A percentile compares a stretch with the other conserved stretches of the same genome.
phyloP scores from a whole-genome alignment of 2,113 vertebrate genomes.

The Myotis yumanensis region DNA sequence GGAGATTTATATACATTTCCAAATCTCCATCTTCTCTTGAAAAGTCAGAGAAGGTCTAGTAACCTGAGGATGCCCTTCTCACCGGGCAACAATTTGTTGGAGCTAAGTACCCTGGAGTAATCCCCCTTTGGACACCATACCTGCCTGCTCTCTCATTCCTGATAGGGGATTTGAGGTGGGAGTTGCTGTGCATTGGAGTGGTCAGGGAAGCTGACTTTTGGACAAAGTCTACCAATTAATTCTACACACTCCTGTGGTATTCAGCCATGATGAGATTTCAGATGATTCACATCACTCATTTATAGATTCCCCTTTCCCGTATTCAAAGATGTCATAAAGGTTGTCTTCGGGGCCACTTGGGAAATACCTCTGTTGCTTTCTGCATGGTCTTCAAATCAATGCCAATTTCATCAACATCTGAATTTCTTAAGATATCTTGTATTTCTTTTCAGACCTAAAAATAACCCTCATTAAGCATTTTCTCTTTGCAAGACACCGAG shows the following conservation, averaged over 20 bases:
- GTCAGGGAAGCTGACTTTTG: background rate
- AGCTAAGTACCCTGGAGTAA: background rate
- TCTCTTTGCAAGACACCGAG: background rate
- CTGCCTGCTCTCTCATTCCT: background rate
- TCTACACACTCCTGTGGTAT: background rate
- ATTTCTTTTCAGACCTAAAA: conserved; percentile 29
- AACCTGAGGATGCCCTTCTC: background rate
- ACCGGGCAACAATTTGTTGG: background rate
- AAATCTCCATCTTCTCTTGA: background rate
- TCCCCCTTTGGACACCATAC: too few species aligned
- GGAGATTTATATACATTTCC: background rate
- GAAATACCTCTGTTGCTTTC: background rate
- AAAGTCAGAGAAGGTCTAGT: background rate
- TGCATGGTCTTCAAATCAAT: background rate
- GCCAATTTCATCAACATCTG: background rate
- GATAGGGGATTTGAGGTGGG: background rate
- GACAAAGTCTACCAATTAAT: background rate
- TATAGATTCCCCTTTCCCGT: background rate
- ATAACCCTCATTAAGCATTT: background rate
- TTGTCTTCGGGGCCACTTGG: background rate
- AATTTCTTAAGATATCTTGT: background rate
- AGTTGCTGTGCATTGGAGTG: background rate
- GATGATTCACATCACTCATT: background rate
- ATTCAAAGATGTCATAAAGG: background rate
- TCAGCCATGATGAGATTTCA: background rate